Percentiles rank a stretch among this genome's conserved stretches.
These are phyloP conservation scores for Micrasema longulum DNA, from an alignment of 1,140 invertebrate species.

Conservation along the genomic window DNA sequence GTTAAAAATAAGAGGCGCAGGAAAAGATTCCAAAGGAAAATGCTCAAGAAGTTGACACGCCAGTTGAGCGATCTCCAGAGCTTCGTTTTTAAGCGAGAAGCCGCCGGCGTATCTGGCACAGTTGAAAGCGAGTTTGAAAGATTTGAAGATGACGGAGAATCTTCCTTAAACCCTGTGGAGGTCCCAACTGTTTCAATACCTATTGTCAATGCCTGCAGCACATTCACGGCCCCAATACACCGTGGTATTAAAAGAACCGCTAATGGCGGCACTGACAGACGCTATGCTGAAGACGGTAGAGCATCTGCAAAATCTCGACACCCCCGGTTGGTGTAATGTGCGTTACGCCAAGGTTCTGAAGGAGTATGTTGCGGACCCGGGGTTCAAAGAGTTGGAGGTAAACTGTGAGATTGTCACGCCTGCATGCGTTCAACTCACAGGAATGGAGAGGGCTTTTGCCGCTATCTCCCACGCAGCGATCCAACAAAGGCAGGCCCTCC, in stretches of 20 bases:
- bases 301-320: conserved; percentile 8
- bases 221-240: neutral
- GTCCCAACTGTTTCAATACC: neutral
- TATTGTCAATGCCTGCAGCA: neutral
- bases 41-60: too few species aligned
- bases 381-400: too few species aligned
- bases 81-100: too few species aligned
- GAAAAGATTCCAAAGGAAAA: neutral
- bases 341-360: conserved; percentile 9
- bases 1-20: neutral
- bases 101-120: neutral
- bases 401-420: too few species aligned
- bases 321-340: conserved; percentile 9
- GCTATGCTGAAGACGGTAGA: conserved; percentile 8
- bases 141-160: neutral
- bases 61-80: too few species aligned
- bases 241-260: conserved; percentile 3
- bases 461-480: conserved; percentile 1
- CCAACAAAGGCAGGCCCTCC: conserved; percentile 6
- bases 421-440: too few species aligned
- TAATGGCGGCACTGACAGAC: conserved; percentile 3
- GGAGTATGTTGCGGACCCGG: conserved; percentile 17
- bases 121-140: neutral
- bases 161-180: neutral
- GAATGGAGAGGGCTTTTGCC: too few species aligned